Evolutionary conservation across 2,113 vertebrate species (phyloP).

Genomic region (Mus pahari): DNA sequence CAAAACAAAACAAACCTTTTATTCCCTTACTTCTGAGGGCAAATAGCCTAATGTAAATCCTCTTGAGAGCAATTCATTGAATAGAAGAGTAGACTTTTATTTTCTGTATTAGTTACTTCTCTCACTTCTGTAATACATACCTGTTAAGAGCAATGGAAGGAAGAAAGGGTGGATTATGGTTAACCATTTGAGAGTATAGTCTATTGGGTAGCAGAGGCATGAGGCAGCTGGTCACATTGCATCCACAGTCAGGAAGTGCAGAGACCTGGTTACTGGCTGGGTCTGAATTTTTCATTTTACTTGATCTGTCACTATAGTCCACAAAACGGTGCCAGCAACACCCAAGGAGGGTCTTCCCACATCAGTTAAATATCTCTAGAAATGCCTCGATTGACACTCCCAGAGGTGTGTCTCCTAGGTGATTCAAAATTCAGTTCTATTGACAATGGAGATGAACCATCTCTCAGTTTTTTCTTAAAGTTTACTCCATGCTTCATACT

Average conservation of each 20-base stretch:
- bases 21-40: neutral
- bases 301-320: neutral
- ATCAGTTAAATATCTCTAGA: neutral
- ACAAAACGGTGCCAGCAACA: neutral
- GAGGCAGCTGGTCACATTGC: neutral
- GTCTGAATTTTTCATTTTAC: neutral
- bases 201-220: neutral
- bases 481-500: neutral
- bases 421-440: neutral
- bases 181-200: neutral
- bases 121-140: neutral
- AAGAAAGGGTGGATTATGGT: neutral
- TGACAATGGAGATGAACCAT: neutral
- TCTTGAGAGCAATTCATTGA: neutral
- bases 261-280: neutral
- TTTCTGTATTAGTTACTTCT: neutral
- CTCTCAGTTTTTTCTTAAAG: neutral
- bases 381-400: neutral
- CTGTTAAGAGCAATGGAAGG: neutral
- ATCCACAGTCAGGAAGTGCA: neutral
- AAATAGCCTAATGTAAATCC: neutral
- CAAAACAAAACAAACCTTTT: neutral
- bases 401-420: neutral
- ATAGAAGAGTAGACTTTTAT: neutral
- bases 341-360: neutral